These are phyloP conservation scores for Typhlomys cinereus DNA, from an alignment of 2,113 vertebrate species.

Conservation along the genomic window DNA sequence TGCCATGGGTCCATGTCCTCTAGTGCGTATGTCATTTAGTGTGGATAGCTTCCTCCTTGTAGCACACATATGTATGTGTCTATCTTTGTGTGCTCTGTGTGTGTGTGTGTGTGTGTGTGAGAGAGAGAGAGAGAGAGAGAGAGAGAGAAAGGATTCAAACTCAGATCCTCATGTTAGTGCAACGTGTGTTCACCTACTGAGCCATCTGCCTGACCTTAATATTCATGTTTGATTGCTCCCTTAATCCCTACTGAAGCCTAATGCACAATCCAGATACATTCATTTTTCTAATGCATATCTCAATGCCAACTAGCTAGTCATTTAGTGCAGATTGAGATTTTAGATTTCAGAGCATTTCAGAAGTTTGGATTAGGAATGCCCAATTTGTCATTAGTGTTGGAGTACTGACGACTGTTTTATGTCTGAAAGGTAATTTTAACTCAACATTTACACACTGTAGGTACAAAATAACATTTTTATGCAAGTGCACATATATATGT, in stretches of 20 bases:
- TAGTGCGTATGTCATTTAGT: background rate
- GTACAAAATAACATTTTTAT: background rate
- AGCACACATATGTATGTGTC: conserved; percentile 6
- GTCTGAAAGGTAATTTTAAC: background rate
- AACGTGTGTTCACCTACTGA: no score
- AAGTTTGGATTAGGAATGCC: background rate
- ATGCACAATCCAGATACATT: background rate
- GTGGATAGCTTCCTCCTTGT: background rate
- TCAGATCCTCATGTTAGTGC: no score
- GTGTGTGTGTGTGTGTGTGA: no score
- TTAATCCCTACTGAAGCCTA: background rate
- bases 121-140: no score
- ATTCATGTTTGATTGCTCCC: background rate
- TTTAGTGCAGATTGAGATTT: background rate
- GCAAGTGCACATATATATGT: background rate
- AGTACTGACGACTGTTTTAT: background rate
- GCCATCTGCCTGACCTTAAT: no score
- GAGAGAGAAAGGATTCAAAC: no score
- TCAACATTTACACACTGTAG: background rate
- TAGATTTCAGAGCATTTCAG: background rate
- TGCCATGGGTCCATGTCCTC: background rate
- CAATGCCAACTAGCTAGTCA: background rate
- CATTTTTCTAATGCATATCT: background rate
- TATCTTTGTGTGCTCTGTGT: background rate
- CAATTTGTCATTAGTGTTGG: background rate